These are phyloP conservation scores for Apis dorsata DNA, from an alignment of 1,140 invertebrate genomes.

Conservation along the genomic window DNA sequence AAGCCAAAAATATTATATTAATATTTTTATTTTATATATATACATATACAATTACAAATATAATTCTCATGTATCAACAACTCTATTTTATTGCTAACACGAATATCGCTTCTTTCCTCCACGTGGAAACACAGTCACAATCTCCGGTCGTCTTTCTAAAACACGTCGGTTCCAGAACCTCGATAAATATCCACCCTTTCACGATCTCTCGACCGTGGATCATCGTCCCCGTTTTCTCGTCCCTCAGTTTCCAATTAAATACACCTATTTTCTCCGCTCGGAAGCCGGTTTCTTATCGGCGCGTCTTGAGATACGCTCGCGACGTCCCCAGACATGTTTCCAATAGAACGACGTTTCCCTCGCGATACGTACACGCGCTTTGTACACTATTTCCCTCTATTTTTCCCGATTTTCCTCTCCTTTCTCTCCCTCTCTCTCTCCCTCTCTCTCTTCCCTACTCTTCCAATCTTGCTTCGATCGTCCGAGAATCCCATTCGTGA, in stretches of 20 bases:
- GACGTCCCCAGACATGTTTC: constrained; percentile 43
- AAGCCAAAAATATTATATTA: too few relatives aligned
- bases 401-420: background rate
- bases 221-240: background rate
- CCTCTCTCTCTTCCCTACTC: background rate
- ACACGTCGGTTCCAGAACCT: background rate
- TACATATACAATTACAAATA: too few relatives aligned
- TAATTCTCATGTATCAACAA: too few relatives aligned
- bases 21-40: too few relatives aligned
- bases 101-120: background rate
- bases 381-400: background rate
- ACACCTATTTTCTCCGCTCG: constrained; percentile 34
- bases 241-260: constrained; percentile 41
- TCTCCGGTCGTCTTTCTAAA: background rate
- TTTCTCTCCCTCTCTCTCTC: background rate
- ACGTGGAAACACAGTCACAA: background rate
- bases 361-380: constrained; percentile 33
- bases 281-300: constrained; percentile 32
- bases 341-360: constrained; percentile 45
- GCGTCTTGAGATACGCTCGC: constrained; percentile 37
- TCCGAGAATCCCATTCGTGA: background rate
- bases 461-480: background rate
- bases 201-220: background rate
- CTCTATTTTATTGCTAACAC: background rate
- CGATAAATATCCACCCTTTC: background rate